A percentile compares a stretch with the other conserved stretches of the same genome.
Conservation (phyloP, 2,888 invertebrate species). For the Mayetiola destructor region DNA sequence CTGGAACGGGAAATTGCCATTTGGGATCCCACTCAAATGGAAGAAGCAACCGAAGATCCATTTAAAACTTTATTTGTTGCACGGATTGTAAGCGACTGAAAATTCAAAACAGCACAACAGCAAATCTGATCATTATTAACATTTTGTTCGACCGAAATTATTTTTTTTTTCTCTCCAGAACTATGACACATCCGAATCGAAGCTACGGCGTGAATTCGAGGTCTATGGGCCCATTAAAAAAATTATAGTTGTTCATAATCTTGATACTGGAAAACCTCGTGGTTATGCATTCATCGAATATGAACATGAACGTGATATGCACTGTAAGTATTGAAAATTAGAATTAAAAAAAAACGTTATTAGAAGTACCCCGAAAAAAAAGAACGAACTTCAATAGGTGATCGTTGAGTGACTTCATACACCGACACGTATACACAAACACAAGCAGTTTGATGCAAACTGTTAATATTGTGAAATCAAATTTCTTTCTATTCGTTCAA, state of each 20-base stretch:
- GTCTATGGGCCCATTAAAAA: slow-evolving; percentile 95
- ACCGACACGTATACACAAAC: too few species aligned
- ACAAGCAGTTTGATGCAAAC: too few species aligned
- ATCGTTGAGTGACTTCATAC: too few species aligned
- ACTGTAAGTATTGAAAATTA: slow-evolving; percentile 64
- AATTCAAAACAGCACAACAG: neutral
- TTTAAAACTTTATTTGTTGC: slow-evolving; percentile 96
- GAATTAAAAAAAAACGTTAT: too few species aligned
- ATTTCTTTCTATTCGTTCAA: too few species aligned
- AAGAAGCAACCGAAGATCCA: slow-evolving; percentile 75
- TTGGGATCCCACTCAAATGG: slow-evolving; percentile 80
- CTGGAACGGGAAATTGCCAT: slow-evolving; percentile 94
- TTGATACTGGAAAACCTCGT: slow-evolving; percentile 78
- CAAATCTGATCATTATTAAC: neutral
- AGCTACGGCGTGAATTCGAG: slow-evolving; percentile 93
- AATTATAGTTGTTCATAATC: slow-evolving; percentile 81
- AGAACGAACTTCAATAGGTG: too few species aligned
- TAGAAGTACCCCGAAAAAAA: too few species aligned
- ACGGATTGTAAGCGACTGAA: slow-evolving; percentile 61
- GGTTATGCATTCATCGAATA: slow-evolving; percentile 99
- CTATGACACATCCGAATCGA: slow-evolving; percentile 97
- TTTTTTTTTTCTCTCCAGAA: slow-evolving; percentile 50
- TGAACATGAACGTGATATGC: slow-evolving; percentile 99
- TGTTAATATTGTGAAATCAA: too few species aligned
- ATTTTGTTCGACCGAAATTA: slow-evolving; percentile 16